Percentiles rank a stretch among this genome's conserved stretches.
Evolutionary conservation across 2,888 invertebrate species (phyloP).

Genomic region (Pollenia amentaria): DNA sequence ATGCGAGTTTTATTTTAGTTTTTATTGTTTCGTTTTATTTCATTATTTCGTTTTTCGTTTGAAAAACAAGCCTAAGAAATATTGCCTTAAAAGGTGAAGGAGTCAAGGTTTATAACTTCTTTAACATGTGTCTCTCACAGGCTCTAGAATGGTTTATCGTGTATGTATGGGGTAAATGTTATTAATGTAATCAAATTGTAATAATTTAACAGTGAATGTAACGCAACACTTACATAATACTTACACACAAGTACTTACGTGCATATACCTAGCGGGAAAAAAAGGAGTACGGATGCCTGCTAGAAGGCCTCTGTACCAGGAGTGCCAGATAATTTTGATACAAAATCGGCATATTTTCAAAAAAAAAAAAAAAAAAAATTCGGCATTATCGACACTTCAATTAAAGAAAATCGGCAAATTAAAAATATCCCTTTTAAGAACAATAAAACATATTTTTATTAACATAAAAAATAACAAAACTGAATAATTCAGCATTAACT

Average conservation of each 20-base stretch:
- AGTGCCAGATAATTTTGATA: too few species aligned
- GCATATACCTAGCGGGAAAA: too few species aligned
- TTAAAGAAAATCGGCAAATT: too few species aligned
- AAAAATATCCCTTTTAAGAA: too few species aligned
- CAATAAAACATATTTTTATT: too few species aligned
- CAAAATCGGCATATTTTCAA: too few species aligned
- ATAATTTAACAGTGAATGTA: not conserved
- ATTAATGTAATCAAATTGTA: conserved; percentile 58
- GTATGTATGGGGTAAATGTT: not conserved
- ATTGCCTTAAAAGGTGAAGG: conserved; percentile 35
- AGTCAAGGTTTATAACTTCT: conserved; percentile 51
- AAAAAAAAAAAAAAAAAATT: too few species aligned
- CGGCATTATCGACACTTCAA: too few species aligned
- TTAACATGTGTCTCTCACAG: conserved; percentile 5
- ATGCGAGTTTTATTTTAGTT: conserved; percentile 54
- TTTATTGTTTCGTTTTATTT: conserved; percentile 38
- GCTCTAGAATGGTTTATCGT: not conserved
- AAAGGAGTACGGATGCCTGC: too few species aligned
- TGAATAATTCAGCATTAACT: too few species aligned
- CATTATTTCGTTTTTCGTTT: not conserved
- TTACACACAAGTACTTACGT: conserved; percentile 1
- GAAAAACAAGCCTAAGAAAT: not conserved
- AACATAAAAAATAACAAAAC: too few species aligned
- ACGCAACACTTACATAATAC: conserved; percentile 9
- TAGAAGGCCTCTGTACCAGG: too few species aligned